Evolutionary conservation across 2,797 vertebrate genomes (phyloP).

Genomic region (Paratrypauchen microcephalus): DNA sequence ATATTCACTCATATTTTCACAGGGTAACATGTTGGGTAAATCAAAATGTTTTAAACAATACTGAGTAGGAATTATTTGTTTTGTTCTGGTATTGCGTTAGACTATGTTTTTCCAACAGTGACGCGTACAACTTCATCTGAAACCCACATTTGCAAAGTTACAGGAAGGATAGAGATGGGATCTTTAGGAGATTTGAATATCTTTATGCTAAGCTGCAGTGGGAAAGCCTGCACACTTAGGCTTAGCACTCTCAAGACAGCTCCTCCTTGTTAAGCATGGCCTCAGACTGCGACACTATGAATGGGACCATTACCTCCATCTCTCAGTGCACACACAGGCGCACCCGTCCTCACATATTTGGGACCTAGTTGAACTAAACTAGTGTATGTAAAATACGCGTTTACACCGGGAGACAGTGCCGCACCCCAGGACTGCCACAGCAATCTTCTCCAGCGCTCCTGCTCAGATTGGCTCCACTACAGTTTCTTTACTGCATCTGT

Average conservation of each 20-base stretch:
- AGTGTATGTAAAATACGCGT: constrained; percentile 34
- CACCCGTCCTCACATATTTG: constrained; percentile 37
- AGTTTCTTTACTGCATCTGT: constrained; percentile 43
- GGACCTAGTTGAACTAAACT: constrained; percentile 37
- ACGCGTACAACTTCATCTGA: constrained; percentile 11
- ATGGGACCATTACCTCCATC: constrained; percentile 68
- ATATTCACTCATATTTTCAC: background rate
- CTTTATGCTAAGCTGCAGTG: constrained; percentile 62
- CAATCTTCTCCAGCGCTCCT: constrained; percentile 34
- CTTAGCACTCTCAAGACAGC: constrained; percentile 69
- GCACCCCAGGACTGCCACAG: constrained; percentile 34
- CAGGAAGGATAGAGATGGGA: constrained; percentile 38
- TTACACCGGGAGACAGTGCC: constrained; percentile 31
- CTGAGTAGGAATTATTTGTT: background rate
- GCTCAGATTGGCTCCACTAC: constrained; percentile 38
- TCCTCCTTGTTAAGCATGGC: constrained; percentile 69
- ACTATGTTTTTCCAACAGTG: background rate
- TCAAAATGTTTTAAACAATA: background rate
- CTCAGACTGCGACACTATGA: constrained; percentile 64
- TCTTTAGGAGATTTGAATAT: constrained; percentile 65
- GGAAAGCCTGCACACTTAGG: constrained; percentile 67
- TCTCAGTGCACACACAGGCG: constrained; percentile 50
- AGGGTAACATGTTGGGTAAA: background rate
- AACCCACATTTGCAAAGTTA: constrained; percentile 29
- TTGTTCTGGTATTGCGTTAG: background rate